Base-by-base conservation (phyloP, 2,888 invertebrate genomes). In the Liodrosophila aerea region DNA sequence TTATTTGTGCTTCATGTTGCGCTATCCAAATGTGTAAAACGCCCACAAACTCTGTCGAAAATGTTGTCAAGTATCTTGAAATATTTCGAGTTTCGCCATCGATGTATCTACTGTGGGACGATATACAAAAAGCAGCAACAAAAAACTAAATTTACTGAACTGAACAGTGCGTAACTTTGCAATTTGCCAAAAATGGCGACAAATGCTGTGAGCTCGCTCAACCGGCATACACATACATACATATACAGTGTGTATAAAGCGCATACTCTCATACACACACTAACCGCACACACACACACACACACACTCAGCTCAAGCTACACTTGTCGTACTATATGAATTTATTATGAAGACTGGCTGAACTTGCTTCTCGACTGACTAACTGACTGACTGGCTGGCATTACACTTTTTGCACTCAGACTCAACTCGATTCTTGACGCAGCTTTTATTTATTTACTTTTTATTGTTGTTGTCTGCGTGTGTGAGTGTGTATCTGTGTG, bases 121-220 rank as follows among this genome's bases (percentile, higher is more conserved):
- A 41, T 56, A 67, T 54, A 61, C 12, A 73, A 9, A 47, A 62
- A 53, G 27, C 11, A 27, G 9, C 4, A 27, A 41, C 27, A 7
- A 41, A 11, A 41, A 13, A 18, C 47, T 36, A 40, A 39, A 40
- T 16, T 47, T 18, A 27, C 39, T 74, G 62, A 53, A 76, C 51
- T 62, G 46, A 43, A 59, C 41, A 67, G 54, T 71, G 75, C 75
- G 73, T 74, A 71, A 61, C 71, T 63, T 22, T 80, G 78, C 77
- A 76, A 57, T 68, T 69, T 41, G 65, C 84, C 78, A 81, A 76
- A 78, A 71, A 74, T 74, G 84, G 78, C 60, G 46, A 73, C 61
- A 54, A 64, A 67, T 53, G 47, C 63, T 59, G 59, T 31, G 65
- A 65, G 60, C 41, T 71, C 36, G 43, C 71, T 68, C 53, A 66